These are phyloP conservation scores for Anoplophora glabripennis DNA, from an alignment of 1,140 invertebrate species.

Conservation along the genomic window DNA sequence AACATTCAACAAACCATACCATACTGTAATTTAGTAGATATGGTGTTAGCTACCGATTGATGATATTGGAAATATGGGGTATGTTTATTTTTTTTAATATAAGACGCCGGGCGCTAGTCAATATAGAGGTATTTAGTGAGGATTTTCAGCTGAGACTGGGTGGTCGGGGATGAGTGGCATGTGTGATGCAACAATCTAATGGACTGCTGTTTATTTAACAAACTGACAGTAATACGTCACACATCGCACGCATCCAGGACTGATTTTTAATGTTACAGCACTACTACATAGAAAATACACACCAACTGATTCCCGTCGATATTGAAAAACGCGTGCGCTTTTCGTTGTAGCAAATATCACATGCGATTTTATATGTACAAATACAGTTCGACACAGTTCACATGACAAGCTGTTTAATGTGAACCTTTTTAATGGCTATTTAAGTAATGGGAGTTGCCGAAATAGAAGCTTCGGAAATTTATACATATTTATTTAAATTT, in stretches of 20 bases:
- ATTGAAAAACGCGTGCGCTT: background rate
- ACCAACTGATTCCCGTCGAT: background rate
- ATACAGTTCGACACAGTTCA: background rate
- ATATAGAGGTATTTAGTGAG: background rate
- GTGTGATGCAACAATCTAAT: slow-evolving; percentile 47
- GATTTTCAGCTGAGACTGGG: slow-evolving; percentile 25
- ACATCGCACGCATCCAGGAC: slow-evolving; percentile 25
- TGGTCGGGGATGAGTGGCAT: slow-evolving; percentile 38
- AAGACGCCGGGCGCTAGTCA: slow-evolving; percentile 12
- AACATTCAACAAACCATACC: no score
- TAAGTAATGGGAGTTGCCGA: background rate
- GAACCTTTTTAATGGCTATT: background rate
- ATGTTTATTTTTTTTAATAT: slow-evolving; percentile 10
- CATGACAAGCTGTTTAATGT: background rate
- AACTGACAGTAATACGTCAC: slow-evolving; percentile 46
- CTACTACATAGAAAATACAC: background rate
- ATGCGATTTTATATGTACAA: background rate
- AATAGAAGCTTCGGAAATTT: no score
- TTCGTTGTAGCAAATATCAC: background rate
- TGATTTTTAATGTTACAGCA: slow-evolving; percentile 19
- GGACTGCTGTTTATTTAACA: slow-evolving; percentile 48
- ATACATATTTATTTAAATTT: no score
- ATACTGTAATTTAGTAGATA: background rate
- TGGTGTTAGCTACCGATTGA: background rate
- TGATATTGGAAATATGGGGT: background rate